Evolutionary conservation across 2,113 vertebrate species (phyloP), one percentile per base, ranked within the genome.

Genomic region (Nicator chloris): DNA sequence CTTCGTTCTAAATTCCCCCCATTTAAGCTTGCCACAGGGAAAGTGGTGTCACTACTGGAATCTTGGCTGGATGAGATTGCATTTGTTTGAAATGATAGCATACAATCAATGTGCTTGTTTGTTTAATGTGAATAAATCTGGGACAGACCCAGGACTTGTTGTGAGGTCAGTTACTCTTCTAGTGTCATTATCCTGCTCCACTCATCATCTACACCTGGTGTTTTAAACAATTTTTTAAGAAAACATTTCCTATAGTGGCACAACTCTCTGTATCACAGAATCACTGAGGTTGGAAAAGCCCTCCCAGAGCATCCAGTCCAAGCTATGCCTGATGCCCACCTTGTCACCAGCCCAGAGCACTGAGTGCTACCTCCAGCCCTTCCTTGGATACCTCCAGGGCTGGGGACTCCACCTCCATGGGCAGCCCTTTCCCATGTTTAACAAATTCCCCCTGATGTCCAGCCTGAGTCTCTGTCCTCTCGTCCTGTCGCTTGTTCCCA

Each of bases 401-500:
- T 60, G 37, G 45, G 28, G 3, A 45, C 77, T 60, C 19, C 28
- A 12, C 23, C 16, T 60, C n/a, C 61, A 10, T 40, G 70, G 45
- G n/a, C 54, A 76, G 17, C 4, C 30, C n/a, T 6, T 69, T 53
- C 24, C 77, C 6, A 22, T 7, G 47, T 69, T 47, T 82, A 49
- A 54, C 40, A 61, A 39, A 47, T 35, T 22, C n/a, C 30, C 20
- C 26, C 14, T 72, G 11, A 19, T 82, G 54, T 15, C 40, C 47
- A 75, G 5, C 39, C 61, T 26, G 53, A 45, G 33, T 5, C 60
- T 42, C 33, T 47, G n/a, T 75, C 20, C 54, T 40, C 47, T 76
- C 2, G 1, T 75, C n/a, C 54, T 66, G 45, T 39, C 1, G 0
- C 23, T 60, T 39, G 28, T 31, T 60, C 22, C 14, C 47, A 30